phyloP scores from a whole-genome alignment of 2,888 invertebrate species.

The Marronus borbonicus region DNA sequence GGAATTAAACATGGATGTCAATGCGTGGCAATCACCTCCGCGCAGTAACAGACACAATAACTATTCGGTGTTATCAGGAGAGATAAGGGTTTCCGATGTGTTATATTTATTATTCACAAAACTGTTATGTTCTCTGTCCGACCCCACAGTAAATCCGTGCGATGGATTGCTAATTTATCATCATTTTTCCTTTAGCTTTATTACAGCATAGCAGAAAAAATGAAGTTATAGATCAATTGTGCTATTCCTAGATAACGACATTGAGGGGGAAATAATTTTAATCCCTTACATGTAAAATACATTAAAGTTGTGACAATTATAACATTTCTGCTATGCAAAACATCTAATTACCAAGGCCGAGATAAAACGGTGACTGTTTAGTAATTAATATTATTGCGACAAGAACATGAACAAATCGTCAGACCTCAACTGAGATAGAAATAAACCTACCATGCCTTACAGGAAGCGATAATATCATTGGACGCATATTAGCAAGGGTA shows the following conservation, averaged over 20 bases:
- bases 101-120: conserved; percentile 32
- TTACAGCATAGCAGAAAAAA: background rate
- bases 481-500: conserved; percentile 19
- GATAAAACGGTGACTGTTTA: conserved; percentile 2
- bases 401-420: conserved; percentile 33
- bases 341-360: background rate
- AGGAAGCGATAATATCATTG: conserved; percentile 26
- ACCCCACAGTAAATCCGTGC: background rate
- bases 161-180: background rate
- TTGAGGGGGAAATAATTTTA: conserved; percentile 5
- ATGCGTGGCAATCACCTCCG: conserved; percentile 48
- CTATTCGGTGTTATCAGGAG: conserved; percentile 65
- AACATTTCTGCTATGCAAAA: conserved; percentile 7
- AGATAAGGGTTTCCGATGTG: conserved; percentile 57
- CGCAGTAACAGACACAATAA: conserved; percentile 68
- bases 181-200: too few relatives aligned
- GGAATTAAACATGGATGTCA: conserved; percentile 65
- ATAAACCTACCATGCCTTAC: conserved; percentile 29
- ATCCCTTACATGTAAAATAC: conserved; percentile 1
- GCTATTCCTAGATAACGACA: background rate
- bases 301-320: conserved; percentile 8
- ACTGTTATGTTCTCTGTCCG: conserved; percentile 12
- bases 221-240: conserved; percentile 20
- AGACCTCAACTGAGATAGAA: conserved; percentile 14
- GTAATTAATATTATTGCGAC: conserved; percentile 32